These are phyloP conservation scores for Fistularia tabacaria DNA, from an alignment of 2,797 vertebrate genomes.

Conservation along the genomic window DNA sequence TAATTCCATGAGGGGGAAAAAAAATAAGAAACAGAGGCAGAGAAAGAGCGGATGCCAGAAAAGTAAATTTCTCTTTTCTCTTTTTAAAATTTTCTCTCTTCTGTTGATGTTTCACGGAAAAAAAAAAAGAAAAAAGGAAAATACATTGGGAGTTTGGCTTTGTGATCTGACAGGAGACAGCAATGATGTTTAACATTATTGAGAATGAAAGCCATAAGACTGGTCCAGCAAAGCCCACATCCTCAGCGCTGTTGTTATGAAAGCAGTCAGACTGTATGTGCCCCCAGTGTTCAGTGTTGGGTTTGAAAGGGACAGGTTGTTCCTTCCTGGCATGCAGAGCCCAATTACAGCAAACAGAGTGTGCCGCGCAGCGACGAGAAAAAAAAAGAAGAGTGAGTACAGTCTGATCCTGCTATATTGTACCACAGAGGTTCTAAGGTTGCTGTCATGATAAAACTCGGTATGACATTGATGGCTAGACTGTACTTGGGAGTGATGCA, in stretches of 20 bases:
- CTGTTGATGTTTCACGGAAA: no score
- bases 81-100: no score
- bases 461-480: conserved; percentile 7
- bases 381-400: background rate
- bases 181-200: background rate
- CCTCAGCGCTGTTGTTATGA: conserved; percentile 21
- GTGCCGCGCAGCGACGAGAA: background rate
- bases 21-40: no score
- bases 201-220: conserved; percentile 10
- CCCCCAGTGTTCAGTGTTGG: conserved; percentile 6
- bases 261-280: conserved; percentile 33
- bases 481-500: conserved; percentile 3
- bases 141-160: no score
- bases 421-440: background rate
- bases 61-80: no score
- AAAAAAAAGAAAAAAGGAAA: no score
- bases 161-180: background rate
- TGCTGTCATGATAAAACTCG: background rate
- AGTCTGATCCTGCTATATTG: conserved; percentile 8
- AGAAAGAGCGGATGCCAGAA: no score
- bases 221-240: conserved; percentile 11
- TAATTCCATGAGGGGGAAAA: no score
- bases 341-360: conserved; percentile 6
- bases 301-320: conserved; percentile 40
- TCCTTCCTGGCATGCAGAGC: conserved; percentile 9